phyloP scores from a whole-genome alignment of 2,113 vertebrate species.

The Odocoileus virginianus region DNA sequence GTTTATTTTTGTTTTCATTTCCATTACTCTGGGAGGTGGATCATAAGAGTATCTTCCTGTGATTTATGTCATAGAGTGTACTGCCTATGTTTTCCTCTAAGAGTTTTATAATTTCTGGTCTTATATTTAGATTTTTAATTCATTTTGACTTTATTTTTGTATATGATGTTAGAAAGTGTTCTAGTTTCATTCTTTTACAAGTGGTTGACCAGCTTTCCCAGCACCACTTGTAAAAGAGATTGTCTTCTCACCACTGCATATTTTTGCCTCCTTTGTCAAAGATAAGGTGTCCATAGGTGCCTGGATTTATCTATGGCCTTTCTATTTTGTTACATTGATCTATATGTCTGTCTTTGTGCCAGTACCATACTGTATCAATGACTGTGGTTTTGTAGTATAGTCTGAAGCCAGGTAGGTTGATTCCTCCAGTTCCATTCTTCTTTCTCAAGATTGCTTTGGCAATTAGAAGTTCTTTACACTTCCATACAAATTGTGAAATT shows the following conservation, averaged over 20 bases:
- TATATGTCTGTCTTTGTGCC: background rate
- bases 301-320: background rate
- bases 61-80: background rate
- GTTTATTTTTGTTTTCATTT: background rate
- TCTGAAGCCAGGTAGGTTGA: background rate
- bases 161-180: background rate
- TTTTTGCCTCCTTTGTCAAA: background rate
- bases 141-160: background rate
- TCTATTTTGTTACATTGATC: background rate
- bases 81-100: background rate
- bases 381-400: background rate
- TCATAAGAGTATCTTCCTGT: background rate
- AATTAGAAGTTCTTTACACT: background rate
- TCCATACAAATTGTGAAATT: background rate
- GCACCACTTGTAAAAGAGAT: background rate
- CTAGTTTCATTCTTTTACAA: background rate
- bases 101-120: background rate
- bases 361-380: background rate
- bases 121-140: background rate
- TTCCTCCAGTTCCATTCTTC: background rate
- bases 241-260: background rate
- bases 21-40: background rate
- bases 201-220: background rate
- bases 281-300: background rate
- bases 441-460: background rate